Percentiles rank a stretch among this genome's conserved stretches.
phyloP scores from a whole-genome alignment of 2,888 invertebrate genomes.

The Dendrolimus houi region DNA sequence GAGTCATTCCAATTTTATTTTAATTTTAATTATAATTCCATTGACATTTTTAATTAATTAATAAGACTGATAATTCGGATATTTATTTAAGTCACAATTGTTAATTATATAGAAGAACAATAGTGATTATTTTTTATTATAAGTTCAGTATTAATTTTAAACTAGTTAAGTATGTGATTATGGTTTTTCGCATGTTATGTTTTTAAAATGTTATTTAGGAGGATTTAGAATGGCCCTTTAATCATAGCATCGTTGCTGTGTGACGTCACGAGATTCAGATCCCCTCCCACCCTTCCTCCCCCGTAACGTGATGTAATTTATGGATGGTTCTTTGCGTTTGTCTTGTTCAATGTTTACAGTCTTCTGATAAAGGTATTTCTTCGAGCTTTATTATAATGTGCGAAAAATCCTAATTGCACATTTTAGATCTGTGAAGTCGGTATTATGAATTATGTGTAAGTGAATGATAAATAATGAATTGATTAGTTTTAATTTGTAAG shows the following conservation, averaged over 20 bases:
- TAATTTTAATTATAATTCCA: constrained; percentile 12
- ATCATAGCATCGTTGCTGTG: no score
- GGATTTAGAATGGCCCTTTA: no score
- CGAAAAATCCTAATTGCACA: constrained; percentile 5
- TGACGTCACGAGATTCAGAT: no score
- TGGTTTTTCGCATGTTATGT: no score
- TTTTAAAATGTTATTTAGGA: no score
- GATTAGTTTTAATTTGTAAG: constrained; percentile 25
- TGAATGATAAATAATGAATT: constrained; percentile 26
- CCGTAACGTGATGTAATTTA: no score
- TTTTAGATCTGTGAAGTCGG: constrained; percentile 3
- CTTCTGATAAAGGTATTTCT: neutral
- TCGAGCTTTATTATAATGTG: neutral
- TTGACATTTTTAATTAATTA: constrained; percentile 11
- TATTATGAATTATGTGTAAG: constrained; percentile 24
- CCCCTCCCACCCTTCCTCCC: no score
- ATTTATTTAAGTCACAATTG: constrained; percentile 5
- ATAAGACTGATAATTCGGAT: constrained; percentile 16
- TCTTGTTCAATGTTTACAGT: neutral
- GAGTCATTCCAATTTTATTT: constrained; percentile 11
- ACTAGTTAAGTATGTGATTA: neutral
- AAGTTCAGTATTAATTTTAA: neutral
- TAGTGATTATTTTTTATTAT: constrained; percentile 1
- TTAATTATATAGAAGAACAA: constrained; percentile 1
- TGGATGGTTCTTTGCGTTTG: neutral